phyloP scores from a whole-genome alignment of 2,113 vertebrate species.

The Tamias sibiricus region DNA sequence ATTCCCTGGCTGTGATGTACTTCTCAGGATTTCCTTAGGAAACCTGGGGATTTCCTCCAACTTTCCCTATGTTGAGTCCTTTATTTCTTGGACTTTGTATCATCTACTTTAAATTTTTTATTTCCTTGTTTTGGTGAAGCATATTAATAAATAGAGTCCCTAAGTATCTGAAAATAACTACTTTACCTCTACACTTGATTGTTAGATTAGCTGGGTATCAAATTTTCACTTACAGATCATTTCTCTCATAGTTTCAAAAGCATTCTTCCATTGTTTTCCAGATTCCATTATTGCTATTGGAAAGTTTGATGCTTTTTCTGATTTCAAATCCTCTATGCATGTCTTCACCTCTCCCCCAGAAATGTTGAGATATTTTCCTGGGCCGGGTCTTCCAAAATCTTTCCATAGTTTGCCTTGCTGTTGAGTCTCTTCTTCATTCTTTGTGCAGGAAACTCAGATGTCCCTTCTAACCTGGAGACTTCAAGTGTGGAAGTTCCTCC shows the following conservation, averaged over 20 bases:
- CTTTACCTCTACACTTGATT: neutral
- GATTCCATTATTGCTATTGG: neutral
- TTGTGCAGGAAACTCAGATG: neutral
- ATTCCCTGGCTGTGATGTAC: neutral
- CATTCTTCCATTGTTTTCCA: neutral
- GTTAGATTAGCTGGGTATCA: slow-evolving; percentile 24
- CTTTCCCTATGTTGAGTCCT: neutral
- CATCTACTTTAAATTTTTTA: neutral
- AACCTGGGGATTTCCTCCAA: neutral
- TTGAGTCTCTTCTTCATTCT: neutral
- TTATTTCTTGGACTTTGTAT: slow-evolving; percentile 14
- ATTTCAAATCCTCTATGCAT: neutral
- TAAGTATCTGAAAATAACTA: neutral
- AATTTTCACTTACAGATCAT: neutral
- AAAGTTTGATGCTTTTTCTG: neutral
- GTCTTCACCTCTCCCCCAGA: neutral
- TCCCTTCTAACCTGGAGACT: neutral
- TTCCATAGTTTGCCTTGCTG: neutral
- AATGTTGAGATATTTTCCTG: neutral
- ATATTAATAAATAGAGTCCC: neutral
- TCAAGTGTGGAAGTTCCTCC: neutral
- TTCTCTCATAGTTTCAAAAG: neutral
- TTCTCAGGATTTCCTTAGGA: neutral
- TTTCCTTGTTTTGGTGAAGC: neutral
- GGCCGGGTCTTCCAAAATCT: neutral